Percentiles rank a stretch among this genome's conserved stretches.
Conservation (phyloP, 2,797 vertebrate genomes). For the Labeo calbasu region DNA sequence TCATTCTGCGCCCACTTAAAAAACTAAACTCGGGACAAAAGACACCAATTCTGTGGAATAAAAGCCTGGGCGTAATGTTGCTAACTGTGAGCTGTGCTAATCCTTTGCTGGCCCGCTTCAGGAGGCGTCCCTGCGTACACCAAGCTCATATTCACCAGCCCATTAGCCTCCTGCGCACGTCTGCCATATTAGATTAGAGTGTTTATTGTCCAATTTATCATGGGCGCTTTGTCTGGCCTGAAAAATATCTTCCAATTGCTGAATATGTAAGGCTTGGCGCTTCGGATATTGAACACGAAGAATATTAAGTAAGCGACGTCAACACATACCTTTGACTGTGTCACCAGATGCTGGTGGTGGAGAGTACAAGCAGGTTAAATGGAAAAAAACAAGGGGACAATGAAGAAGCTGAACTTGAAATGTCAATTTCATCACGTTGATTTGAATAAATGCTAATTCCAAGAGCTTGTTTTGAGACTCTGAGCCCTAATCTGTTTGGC, state of each 20-base stretch:
- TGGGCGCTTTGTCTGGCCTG: conserved; percentile 70
- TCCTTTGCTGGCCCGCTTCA: conserved; percentile 38
- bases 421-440: conserved; percentile 13
- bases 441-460: conserved; percentile 36
- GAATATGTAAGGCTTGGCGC: conserved; percentile 69
- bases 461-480: conserved; percentile 28
- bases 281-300: conserved; percentile 67
- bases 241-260: conserved; percentile 71
- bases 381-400: conserved; percentile 10
- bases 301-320: conserved; percentile 73
- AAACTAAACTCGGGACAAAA: conserved; percentile 41
- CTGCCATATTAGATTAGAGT: conserved; percentile 72
- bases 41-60: conserved; percentile 27
- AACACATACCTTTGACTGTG: conserved; percentile 59
- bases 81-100: conserved; percentile 49
- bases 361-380: not conserved
- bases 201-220: conserved; percentile 82
- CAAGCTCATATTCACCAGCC: conserved; percentile 66
- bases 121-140: conserved; percentile 39
- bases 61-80: conserved; percentile 59
- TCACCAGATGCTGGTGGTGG: not conserved
- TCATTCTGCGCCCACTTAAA: conserved; percentile 17
- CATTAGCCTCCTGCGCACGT: conserved; percentile 69
- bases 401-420: conserved; percentile 20
- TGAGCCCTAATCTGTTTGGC: conserved; percentile 28